These are phyloP conservation scores for Zaprionus ornatus DNA, from an alignment of 1,140 invertebrate genomes.

Conservation along the genomic window DNA sequence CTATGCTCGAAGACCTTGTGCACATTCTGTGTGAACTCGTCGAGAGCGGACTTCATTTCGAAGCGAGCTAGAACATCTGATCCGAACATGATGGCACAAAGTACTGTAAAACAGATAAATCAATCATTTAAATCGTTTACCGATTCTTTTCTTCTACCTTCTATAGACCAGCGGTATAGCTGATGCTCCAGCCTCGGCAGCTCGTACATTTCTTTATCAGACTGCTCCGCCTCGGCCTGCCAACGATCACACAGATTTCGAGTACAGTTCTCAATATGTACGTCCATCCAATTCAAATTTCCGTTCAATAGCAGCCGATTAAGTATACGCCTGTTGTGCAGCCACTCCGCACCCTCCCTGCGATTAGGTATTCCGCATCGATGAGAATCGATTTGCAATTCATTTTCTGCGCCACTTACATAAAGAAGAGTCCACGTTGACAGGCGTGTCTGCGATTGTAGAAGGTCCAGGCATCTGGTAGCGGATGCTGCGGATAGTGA, in stretches of 20 bases:
- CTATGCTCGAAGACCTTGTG: slow-evolving; percentile 90
- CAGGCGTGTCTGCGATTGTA: slow-evolving; percentile 90
- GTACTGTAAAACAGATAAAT: slow-evolving; percentile 84
- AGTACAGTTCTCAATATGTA: slow-evolving; percentile 74
- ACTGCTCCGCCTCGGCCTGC: slow-evolving; percentile 22
- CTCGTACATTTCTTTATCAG: slow-evolving; percentile 45
- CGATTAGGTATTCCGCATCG: slow-evolving; percentile 23
- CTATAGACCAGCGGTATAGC: slow-evolving; percentile 90
- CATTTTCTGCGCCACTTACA: slow-evolving; percentile 86
- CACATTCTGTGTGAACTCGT: slow-evolving; percentile 87
- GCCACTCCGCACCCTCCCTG: slow-evolving; percentile 92
- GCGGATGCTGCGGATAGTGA: slow-evolving; percentile 89
- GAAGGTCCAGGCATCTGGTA: slow-evolving; percentile 92
- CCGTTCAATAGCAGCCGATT: slow-evolving; percentile 89
- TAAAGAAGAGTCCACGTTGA: slow-evolving; percentile 93
- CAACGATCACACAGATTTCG: slow-evolving; percentile 56
- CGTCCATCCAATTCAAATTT: slow-evolving; percentile 83
- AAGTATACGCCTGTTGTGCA: slow-evolving; percentile 87
- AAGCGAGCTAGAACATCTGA: slow-evolving; percentile 56
- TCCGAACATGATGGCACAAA: slow-evolving; percentile 89
- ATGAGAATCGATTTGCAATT: slow-evolving; percentile 62
- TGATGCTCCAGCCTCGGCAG: slow-evolving; percentile 87
- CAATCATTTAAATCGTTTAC: not conserved
- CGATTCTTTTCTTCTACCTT: slow-evolving; percentile 85
- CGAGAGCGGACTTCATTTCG: slow-evolving; percentile 72